These are phyloP conservation scores for Brachylomia viminalis DNA, from an alignment of 2,888 invertebrate species.

Conservation along the genomic window DNA sequence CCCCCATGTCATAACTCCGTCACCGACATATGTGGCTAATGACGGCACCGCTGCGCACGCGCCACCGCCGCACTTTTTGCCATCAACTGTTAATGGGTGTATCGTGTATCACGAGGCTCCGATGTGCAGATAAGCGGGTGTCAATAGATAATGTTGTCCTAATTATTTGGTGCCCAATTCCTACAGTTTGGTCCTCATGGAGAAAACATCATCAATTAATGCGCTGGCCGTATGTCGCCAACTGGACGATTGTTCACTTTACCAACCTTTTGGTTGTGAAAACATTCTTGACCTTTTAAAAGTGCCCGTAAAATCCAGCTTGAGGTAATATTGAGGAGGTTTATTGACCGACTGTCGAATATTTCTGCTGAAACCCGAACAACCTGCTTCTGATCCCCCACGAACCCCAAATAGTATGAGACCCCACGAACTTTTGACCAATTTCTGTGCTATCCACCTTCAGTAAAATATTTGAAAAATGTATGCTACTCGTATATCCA, in stretches of 20 bases:
- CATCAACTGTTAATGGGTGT: conserved; percentile 66
- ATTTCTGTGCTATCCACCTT: no score
- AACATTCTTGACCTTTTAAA: neutral
- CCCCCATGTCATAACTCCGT: conserved; percentile 14
- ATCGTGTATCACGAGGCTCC: conserved; percentile 62
- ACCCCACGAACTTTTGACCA: no score
- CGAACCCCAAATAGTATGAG: no score
- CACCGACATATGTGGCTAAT: conserved; percentile 66
- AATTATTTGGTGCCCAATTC: conserved; percentile 58
- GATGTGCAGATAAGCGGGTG: conserved; percentile 65
- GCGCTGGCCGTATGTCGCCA: conserved; percentile 16
- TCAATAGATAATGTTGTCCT: conserved; percentile 61
- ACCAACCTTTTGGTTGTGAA: neutral
- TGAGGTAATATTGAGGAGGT: neutral
- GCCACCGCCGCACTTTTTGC: conserved; percentile 71
- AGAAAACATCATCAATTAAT: conserved; percentile 32
- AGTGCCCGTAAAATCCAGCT: neutral
- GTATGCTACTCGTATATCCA: no score
- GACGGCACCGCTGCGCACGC: conserved; percentile 66
- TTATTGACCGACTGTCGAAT: neutral
- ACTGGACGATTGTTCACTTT: neutral
- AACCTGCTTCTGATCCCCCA: no score
- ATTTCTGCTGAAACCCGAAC: neutral
- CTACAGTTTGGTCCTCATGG: conserved; percentile 26
- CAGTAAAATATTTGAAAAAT: no score